Evolutionary conservation across 1,140 invertebrate genomes (phyloP).

Genomic region (Galleria mellonella): DNA sequence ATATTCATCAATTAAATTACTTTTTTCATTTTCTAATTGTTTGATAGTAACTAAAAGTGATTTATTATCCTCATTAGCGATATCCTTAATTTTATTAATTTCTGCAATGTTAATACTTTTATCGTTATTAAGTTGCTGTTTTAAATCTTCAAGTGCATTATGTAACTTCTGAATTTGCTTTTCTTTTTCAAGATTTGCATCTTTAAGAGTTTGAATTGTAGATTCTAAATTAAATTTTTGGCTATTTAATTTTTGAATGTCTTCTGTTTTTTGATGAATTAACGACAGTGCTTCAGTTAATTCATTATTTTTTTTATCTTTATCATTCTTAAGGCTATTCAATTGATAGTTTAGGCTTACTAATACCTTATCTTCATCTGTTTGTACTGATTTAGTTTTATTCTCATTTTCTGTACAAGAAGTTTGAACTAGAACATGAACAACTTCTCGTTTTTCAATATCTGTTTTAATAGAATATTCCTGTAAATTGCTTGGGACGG

Average conservation of each 20-base stretch:
- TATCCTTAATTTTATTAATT: constrained; percentile 21
- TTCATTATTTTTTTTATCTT: constrained; percentile 26
- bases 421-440: constrained; percentile 31
- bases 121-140: constrained; percentile 29
- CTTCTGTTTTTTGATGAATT: constrained; percentile 24
- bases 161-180: constrained; percentile 28
- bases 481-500: too few relatives aligned
- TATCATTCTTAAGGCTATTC: constrained; percentile 23
- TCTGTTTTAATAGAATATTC: too few relatives aligned
- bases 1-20: constrained; percentile 46
- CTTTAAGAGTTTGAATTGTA: constrained; percentile 31
- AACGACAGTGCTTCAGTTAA: constrained; percentile 25
- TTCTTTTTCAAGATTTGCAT: constrained; percentile 37
- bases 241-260: constrained; percentile 30
- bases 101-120: constrained; percentile 27
- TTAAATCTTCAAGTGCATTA: constrained; percentile 26
- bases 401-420: constrained; percentile 6
- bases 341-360: constrained; percentile 23
- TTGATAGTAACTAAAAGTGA: constrained; percentile 40
- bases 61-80: constrained; percentile 37
- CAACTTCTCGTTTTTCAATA: too few relatives aligned
- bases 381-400: constrained; percentile 32
- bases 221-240: constrained; percentile 29
- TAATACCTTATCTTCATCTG: constrained; percentile 26
- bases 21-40: constrained; percentile 61